Evolutionary conservation across 2,113 vertebrate species (phyloP), one percentile per base, ranked within the genome.

Genomic region (Phrynocephalus versicolor): DNA sequence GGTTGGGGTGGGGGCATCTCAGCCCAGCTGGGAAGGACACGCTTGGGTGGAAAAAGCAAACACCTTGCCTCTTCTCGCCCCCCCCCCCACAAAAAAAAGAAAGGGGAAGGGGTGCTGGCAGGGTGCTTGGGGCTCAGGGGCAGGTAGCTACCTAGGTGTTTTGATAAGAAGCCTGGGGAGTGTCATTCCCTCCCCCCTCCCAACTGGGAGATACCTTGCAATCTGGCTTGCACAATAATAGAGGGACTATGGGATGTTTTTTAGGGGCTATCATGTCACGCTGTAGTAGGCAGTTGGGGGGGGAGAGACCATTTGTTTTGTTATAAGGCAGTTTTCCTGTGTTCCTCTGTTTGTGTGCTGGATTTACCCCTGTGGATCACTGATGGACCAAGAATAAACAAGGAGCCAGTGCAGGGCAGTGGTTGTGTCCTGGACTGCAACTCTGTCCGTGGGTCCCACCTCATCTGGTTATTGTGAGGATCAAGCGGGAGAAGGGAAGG

Each of bases 401-500:
- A 10, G 5, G 45, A 51, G 45, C 45, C 45, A 51, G 45, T 51
- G 45, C 45, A 5, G 10, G 5, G 45, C 45, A 51, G 45, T 5
- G 45, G 45, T 51, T 51, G 45, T 5, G 45, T 51, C 5, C 45
- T 51, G 45, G 45, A 51, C 10, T 51, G 45, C 45, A 51, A 51
- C 45, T 51, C 45, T 51, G 5, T 51, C 45, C 45, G 45, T 6
- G 45, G 5, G 45, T 51, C 58, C 2, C 3, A 60, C 58, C 19
- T 35, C 18, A 15, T n/a, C 18, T 60, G 18, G 58, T 19, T 60
- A 3, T 65, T 37, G 25, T 79, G 79, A 2, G 37, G 9, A 6
- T 55, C 30, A 16, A 86, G 92, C 90, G 84, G 0, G 88, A 86
- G 84, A 87, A 5, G 10, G 5, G n/a, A 16, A 86, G 92, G 91